These are phyloP conservation scores for Falco concolor DNA, from an alignment of 2,797 vertebrate species.

Conservation along the genomic window DNA sequence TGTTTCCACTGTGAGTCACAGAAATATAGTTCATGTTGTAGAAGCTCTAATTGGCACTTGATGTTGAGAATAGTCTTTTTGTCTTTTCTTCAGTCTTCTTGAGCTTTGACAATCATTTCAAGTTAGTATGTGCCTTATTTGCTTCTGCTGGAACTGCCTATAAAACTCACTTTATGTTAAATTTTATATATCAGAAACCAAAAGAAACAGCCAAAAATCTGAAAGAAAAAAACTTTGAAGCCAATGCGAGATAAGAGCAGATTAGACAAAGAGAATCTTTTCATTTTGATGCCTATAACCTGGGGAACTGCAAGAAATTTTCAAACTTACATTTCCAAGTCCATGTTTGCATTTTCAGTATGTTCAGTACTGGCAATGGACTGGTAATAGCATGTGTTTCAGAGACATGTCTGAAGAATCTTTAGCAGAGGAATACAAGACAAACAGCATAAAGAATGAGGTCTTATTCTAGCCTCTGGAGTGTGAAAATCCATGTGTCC, in stretches of 20 bases:
- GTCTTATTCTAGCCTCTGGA: background rate
- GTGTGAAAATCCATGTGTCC: background rate
- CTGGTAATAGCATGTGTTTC: background rate
- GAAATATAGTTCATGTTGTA: background rate
- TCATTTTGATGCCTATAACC: background rate
- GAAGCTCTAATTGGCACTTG: background rate
- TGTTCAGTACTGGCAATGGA: background rate
- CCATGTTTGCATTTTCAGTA: background rate
- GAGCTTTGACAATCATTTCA: background rate
- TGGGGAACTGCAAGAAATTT: background rate
- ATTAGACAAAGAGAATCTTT: background rate
- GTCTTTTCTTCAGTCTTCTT: background rate
- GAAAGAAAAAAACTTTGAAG: background rate
- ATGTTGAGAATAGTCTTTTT: background rate
- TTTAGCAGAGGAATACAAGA: background rate
- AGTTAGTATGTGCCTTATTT: background rate
- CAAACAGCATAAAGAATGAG: background rate
- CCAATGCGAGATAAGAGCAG: accelerated
- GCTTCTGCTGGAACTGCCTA: background rate
- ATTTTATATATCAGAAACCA: background rate
- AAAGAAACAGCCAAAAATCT: background rate
- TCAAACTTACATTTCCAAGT: background rate
- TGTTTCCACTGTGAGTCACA: background rate
- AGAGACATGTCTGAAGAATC: background rate
- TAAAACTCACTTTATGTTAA: background rate